Conservation (phyloP, 1,140 invertebrate genomes). For the Rhynchophorus ferrugineus region DNA sequence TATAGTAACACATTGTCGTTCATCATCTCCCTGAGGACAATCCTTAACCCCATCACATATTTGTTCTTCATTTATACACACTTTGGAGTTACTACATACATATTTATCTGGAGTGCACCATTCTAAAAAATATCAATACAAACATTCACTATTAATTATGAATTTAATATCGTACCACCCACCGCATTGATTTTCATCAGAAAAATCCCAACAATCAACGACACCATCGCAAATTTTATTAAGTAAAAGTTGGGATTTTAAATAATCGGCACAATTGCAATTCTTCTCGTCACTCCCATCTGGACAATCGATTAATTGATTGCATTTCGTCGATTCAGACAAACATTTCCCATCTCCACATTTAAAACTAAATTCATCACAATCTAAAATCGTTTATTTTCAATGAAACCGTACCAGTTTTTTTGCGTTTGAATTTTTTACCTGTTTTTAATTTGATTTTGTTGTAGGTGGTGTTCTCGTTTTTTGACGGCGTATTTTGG, state of each 20-base stretch:
- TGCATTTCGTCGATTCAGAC: conserved; percentile 58
- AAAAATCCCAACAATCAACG: conserved; percentile 72
- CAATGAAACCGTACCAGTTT: background rate
- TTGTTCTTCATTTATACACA: conserved; percentile 56
- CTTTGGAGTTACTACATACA: conserved; percentile 62
- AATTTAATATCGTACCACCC: conserved; percentile 30
- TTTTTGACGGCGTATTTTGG: conserved; percentile 42
- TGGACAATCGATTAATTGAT: conserved; percentile 64
- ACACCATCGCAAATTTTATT: conserved; percentile 76
- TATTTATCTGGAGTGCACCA: conserved; percentile 68
- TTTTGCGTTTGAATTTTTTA: background rate
- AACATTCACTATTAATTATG: background rate
- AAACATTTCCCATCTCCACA: conserved; percentile 63
- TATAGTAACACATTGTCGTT: conserved; percentile 60
- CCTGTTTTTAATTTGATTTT: conserved; percentile 7
- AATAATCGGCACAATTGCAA: conserved; percentile 70
- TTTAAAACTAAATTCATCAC: conserved; percentile 46
- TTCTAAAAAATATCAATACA: conserved; percentile 40
- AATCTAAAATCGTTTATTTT: conserved; percentile 31
- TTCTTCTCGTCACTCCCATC: conserved; percentile 64
- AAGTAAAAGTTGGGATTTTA: conserved; percentile 57
- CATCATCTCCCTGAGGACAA: conserved; percentile 76
- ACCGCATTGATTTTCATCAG: conserved; percentile 74
- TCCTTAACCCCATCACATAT: conserved; percentile 70
- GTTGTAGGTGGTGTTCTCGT: conserved; percentile 37